Evolutionary conservation across 2,888 invertebrate genomes (phyloP).

Genomic region (Apotomis betuletana): DNA sequence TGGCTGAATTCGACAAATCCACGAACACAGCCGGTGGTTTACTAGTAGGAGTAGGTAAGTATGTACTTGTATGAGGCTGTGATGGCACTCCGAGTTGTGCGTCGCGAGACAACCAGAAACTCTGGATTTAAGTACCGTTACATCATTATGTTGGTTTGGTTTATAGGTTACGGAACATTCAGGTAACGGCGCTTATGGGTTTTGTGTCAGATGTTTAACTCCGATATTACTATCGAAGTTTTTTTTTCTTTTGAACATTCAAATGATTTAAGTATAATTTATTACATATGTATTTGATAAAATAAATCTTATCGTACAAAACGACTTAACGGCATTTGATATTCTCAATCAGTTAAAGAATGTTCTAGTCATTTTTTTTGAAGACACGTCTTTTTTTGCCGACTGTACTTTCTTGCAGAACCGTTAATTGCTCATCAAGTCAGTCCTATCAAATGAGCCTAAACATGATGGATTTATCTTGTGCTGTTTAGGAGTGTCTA

Average conservation of each 20-base stretch:
- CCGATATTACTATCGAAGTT: neutral
- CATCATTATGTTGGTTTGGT: conserved; percentile 2
- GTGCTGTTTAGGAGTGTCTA: too few relatives aligned
- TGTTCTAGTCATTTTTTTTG: too few relatives aligned
- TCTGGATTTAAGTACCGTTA: conserved; percentile 27
- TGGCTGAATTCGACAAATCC: neutral
- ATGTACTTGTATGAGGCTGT: neutral
- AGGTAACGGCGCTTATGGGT: conserved; percentile 19
- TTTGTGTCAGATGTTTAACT: neutral
- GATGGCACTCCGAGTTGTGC: neutral
- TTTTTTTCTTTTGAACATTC: neutral
- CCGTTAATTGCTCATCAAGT: too few relatives aligned
- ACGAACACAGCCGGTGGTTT: neutral
- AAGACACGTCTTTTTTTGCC: too few relatives aligned
- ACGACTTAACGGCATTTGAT: too few relatives aligned
- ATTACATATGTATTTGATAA: too few relatives aligned
- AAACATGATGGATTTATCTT: too few relatives aligned
- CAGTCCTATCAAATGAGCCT: too few relatives aligned
- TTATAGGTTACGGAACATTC: conserved; percentile 5
- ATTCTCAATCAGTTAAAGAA: too few relatives aligned
- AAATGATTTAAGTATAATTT: neutral
- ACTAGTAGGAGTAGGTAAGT: neutral
- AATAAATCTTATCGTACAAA: too few relatives aligned
- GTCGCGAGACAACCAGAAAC: conserved; percentile 22
- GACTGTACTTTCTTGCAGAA: too few relatives aligned